These are phyloP conservation scores for Urocyon cinereoargenteus DNA, from an alignment of 2,797 vertebrate genomes.

Conservation along the genomic window DNA sequence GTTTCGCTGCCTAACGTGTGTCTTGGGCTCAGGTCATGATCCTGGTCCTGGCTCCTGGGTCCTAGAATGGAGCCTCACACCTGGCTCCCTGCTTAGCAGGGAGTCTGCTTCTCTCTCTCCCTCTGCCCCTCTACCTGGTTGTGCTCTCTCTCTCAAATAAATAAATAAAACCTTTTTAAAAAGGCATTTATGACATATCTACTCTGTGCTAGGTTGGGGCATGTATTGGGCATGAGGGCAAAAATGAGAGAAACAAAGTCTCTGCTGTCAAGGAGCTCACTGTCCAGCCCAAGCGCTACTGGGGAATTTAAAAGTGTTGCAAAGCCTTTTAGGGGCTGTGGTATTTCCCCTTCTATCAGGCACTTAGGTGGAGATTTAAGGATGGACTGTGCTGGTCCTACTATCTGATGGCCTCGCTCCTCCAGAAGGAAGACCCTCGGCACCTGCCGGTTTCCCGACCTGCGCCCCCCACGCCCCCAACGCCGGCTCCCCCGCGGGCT, in stretches of 20 bases:
- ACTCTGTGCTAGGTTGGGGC: not conserved
- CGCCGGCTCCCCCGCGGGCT: not conserved
- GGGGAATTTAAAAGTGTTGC: not conserved
- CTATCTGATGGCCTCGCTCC: not conserved
- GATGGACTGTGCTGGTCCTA: not conserved
- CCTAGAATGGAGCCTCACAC: not conserved
- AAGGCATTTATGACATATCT: not conserved
- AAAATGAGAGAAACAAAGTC: not conserved
- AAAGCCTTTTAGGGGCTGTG: not conserved
- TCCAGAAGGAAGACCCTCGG: not conserved
- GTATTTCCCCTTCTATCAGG: not conserved
- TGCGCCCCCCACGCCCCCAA: no score
- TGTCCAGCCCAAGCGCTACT: not conserved
- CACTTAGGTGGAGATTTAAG: fast-evolving
- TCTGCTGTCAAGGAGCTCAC: not conserved
- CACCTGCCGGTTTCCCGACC: not conserved
- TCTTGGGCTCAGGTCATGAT: not conserved
- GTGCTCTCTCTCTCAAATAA: not conserved
- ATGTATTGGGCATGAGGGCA: not conserved
- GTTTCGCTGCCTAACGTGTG: not conserved
- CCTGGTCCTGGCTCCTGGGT: not conserved
- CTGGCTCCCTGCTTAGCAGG: not conserved
- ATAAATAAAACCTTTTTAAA: not conserved
- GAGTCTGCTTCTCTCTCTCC: not conserved
- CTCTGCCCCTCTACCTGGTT: not conserved